Percentiles rank a stretch among this genome's conserved stretches.
Evolutionary conservation across 2,797 vertebrate species (phyloP).

Genomic region (Acipenser oxyrinchus): DNA sequence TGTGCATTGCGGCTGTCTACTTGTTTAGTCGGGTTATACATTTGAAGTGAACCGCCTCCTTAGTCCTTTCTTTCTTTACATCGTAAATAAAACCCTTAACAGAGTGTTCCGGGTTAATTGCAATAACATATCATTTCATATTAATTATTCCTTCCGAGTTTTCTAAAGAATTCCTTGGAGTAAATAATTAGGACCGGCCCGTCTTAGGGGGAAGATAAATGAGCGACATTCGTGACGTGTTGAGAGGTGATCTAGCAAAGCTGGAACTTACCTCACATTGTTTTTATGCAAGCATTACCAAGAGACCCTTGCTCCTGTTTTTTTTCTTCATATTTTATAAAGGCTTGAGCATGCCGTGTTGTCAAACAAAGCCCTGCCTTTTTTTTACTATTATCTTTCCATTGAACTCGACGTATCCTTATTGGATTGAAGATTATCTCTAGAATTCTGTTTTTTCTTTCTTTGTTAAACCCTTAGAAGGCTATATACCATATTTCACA

Average conservation of each 20-base stretch:
- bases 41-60: too few relatives aligned
- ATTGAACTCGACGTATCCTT: background rate
- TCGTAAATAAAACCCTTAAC: too few relatives aligned
- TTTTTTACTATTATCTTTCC: conserved; percentile 29
- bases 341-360: too few relatives aligned
- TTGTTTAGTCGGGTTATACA: too few relatives aligned
- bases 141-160: conserved; percentile 66
- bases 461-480: too few relatives aligned
- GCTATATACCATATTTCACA: too few relatives aligned
- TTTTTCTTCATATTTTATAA: too few relatives aligned
- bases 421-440: background rate
- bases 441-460: too few relatives aligned
- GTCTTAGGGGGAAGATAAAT: conserved; percentile 83
- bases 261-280: conserved; percentile 28
- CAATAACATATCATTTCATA: conserved; percentile 75
- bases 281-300: too few relatives aligned
- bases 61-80: too few relatives aligned
- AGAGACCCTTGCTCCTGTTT: too few relatives aligned
- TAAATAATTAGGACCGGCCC: conserved; percentile 85
- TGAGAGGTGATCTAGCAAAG: conserved; percentile 65
- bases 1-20: too few relatives aligned
- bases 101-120: conserved; percentile 55
- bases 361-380: conserved; percentile 15
- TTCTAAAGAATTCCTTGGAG: conserved; percentile 76
- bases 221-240: conserved; percentile 81